Evolutionary conservation across 2,113 vertebrate genomes (phyloP).

Genomic region (Sorex araneus): DNA sequence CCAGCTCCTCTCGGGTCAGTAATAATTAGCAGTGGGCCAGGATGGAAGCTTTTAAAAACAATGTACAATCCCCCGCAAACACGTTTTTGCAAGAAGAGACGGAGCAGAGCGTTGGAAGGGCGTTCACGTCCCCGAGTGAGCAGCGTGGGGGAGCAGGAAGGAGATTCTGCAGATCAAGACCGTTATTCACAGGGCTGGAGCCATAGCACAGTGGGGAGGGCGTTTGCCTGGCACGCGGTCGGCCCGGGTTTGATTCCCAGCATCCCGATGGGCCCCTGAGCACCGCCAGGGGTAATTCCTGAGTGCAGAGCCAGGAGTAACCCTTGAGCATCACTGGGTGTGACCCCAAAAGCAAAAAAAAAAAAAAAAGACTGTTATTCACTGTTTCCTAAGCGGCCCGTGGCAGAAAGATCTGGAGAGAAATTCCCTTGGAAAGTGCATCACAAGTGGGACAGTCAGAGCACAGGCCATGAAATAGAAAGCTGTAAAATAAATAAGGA

Average conservation of each 20-base stretch:
- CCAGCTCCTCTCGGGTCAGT: constrained; percentile 71
- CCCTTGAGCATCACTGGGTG: too few relatives aligned
- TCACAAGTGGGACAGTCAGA: constrained; percentile 24
- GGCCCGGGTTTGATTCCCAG: too few relatives aligned
- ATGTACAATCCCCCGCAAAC: constrained; percentile 68
- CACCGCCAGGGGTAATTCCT: too few relatives aligned
- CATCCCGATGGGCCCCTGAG: too few relatives aligned
- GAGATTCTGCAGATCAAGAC: not conserved
- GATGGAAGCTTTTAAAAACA: constrained; percentile 76
- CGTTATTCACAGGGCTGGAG: too few relatives aligned
- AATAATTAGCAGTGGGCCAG: constrained; percentile 76
- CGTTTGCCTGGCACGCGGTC: too few relatives aligned
- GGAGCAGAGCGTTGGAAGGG: not conserved
- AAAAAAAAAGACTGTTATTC: too few relatives aligned
- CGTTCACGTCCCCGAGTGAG: constrained; percentile 7
- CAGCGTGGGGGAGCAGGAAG: not conserved
- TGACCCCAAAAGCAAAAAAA: too few relatives aligned
- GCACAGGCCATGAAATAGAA: not conserved
- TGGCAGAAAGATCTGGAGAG: constrained; percentile 32
- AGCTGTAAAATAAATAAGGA: not conserved
- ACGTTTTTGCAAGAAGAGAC: constrained; percentile 55
- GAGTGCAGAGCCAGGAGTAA: too few relatives aligned
- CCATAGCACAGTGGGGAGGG: too few relatives aligned
- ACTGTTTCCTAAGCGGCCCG: constrained; percentile 7
- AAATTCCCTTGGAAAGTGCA: constrained; percentile 49